phyloP scores from a whole-genome alignment of 1,140 invertebrate genomes.

The Lucilia sericata region DNA sequence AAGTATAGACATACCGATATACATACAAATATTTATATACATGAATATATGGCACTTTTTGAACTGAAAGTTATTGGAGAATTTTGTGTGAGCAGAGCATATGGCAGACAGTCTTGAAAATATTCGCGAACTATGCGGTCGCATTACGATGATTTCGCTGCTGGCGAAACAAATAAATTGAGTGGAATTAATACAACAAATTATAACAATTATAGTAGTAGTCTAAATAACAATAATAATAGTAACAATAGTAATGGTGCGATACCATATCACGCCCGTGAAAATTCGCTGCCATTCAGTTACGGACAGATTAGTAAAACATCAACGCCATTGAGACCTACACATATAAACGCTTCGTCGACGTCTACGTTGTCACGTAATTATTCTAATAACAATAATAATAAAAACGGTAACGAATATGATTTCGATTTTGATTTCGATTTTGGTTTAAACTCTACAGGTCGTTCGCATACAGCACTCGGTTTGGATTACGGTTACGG shows the following conservation, averaged over 20 bases:
- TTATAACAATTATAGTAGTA: constrained; percentile 25
- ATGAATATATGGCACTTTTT: neutral
- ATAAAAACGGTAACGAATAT: constrained; percentile 32
- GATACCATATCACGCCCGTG: constrained; percentile 83
- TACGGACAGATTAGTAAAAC: constrained; percentile 72
- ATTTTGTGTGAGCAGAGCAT: neutral
- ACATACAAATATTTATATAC: neutral
- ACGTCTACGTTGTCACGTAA: constrained; percentile 23
- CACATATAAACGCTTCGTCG: constrained; percentile 45
- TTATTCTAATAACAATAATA: neutral
- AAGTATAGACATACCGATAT: neutral
- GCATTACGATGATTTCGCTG: constrained; percentile 47
- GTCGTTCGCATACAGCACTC: constrained; percentile 22
- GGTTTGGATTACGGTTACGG: constrained; percentile 23
- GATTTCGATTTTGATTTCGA: constrained; percentile 43
- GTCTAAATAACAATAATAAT: constrained; percentile 31
- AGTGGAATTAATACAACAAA: neutral
- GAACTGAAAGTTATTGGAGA: constrained; percentile 30
- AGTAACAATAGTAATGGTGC: constrained; percentile 52
- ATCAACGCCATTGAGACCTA: constrained; percentile 55
- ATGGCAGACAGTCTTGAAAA: constrained; percentile 49
- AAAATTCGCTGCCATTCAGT: constrained; percentile 83
- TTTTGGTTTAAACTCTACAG: constrained; percentile 31
- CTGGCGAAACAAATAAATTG: constrained; percentile 38
- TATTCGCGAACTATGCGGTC: constrained; percentile 51